phyloP scores from a whole-genome alignment of 2,797 vertebrate genomes.

The Sebastes miniatus region DNA sequence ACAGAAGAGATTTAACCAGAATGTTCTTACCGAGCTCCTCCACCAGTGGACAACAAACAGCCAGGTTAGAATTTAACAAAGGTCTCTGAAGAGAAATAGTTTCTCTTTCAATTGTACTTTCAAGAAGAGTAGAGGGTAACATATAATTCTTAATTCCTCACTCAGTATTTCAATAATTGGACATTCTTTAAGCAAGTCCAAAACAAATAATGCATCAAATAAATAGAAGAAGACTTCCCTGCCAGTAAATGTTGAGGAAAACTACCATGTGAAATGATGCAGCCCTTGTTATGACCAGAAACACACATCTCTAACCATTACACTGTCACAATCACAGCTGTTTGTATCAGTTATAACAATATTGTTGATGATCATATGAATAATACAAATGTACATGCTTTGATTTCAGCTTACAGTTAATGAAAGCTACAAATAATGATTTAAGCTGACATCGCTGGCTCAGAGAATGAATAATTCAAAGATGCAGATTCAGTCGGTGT shows the following conservation, averaged over 20 bases:
- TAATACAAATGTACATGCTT: constrained; percentile 20
- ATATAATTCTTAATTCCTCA: too few relatives aligned
- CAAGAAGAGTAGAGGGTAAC: too few relatives aligned
- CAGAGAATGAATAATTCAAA: constrained; percentile 31
- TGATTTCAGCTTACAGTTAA: constrained; percentile 21
- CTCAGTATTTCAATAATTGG: too few relatives aligned
- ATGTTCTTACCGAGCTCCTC: too few relatives aligned
- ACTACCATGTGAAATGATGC: neutral
- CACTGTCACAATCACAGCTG: neutral
- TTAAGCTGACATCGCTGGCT: constrained; percentile 9
- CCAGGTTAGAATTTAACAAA: too few relatives aligned
- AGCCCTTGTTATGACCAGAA: neutral
- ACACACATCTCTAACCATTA: neutral
- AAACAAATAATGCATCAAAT: neutral
- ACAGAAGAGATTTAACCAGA: too few relatives aligned
- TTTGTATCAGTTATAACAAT: neutral
- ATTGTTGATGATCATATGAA: constrained; percentile 14
- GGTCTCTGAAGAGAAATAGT: too few relatives aligned
- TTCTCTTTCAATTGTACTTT: too few relatives aligned
- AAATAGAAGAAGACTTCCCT: neutral
- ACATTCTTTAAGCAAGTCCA: neutral
- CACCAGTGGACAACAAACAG: too few relatives aligned
- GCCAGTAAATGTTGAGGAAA: neutral
- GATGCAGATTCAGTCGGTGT: constrained; percentile 2
- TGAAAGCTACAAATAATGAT: constrained; percentile 24